Evolutionary conservation across 2,113 vertebrate species (phyloP).

Genomic region (Megalops atlanticus): DNA sequence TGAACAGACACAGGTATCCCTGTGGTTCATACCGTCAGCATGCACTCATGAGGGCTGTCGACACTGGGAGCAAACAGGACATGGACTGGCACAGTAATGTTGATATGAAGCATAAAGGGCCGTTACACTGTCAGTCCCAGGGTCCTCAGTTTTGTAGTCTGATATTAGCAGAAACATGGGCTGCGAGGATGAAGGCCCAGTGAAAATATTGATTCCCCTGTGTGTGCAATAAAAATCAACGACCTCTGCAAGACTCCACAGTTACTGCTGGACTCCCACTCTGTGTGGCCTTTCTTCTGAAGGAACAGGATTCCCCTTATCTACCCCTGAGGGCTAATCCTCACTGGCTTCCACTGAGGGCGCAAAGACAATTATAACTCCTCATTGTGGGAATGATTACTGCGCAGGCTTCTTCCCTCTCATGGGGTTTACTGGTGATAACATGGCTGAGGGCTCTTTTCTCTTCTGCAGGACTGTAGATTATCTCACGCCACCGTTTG

Average conservation of each 20-base stretch:
- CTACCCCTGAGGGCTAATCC: not conserved
- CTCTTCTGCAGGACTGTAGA: too few species aligned
- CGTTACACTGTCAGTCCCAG: too few species aligned
- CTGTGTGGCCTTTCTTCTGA: not conserved
- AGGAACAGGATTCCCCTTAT: not conserved
- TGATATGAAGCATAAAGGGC: too few species aligned
- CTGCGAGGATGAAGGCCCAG: too few species aligned
- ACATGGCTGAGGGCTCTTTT: too few species aligned
- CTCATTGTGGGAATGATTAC: not conserved
- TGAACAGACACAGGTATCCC: too few species aligned
- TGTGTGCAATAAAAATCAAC: not conserved
- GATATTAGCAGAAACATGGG: not conserved
- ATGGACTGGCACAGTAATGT: not conserved
- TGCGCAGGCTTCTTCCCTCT: not conserved
- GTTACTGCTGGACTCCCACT: not conserved
- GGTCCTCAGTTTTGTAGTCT: not conserved
- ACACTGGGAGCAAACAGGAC: not conserved
- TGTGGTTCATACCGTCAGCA: not conserved
- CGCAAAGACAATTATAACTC: slow-evolving; percentile 11
- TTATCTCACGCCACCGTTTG: too few species aligned
- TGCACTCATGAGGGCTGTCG: not conserved
- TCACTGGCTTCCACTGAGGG: not conserved
- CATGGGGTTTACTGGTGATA: not conserved
- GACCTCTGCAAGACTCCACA: not conserved
- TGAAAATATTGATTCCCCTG: not conserved